Base-by-base conservation (phyloP, 1,140 invertebrate genomes). In the Drosophila lacertosa region DNA sequence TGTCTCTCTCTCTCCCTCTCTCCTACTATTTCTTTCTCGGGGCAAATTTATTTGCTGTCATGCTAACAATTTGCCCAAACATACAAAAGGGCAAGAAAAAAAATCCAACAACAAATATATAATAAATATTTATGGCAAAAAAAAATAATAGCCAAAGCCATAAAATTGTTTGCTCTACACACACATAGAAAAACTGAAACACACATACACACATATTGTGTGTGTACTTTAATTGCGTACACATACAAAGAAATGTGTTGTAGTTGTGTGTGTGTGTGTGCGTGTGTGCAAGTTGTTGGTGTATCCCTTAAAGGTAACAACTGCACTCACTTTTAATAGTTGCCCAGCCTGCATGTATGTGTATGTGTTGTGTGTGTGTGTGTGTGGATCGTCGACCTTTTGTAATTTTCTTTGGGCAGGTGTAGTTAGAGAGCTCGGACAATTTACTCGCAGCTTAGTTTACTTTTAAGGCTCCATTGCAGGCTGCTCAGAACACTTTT, bases 261-360 rank as follows among this genome's bases (percentile, higher is more conserved):
- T 35, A 16, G 42, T 24, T 15, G 26, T 42, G 22, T 42, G 15
- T 26, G 13, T 64, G 40, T 32, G 18, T 53, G 22, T 55, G 44
- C 42, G 24, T 20, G 18, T 55, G 39, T n/a, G n/a, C n/a, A 6
- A 6, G 5, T 26, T 26, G 24, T 4, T 4, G 9, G 18, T 47
- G 47, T 51, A 51, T 69, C 50, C 29, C 35, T 26, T 29, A 44
- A 35, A 29, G 55, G 44, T 60, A 15, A 15, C 51, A 47, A 47
- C 24, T 80, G 77, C 71, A 80, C 29, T 57, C 58, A 68, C 67
- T 82, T 76, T 70, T 74, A 74, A 77, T 81, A 77, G 54, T 65
- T 81, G 68, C 24, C 77, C 68, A 65, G 68, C 24, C 77, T 63
- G 62, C 63, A 81, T 59, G 65, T 82, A 13, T 9, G 9, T 48